phyloP scores from a whole-genome alignment of 2,113 vertebrate genomes.

The Zonotrichia leucophrys region DNA sequence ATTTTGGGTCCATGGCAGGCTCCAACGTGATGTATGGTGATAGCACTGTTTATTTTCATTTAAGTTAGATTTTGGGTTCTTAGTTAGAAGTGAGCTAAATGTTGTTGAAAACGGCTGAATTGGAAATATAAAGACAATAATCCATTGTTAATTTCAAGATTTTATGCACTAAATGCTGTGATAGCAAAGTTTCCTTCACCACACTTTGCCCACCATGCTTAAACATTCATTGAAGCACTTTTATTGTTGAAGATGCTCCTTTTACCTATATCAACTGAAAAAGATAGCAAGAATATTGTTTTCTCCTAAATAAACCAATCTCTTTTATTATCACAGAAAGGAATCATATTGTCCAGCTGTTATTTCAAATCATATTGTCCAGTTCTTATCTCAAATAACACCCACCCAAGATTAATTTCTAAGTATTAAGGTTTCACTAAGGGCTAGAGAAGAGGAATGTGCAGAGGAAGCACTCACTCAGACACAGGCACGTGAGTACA shows the following conservation, averaged over 20 bases:
- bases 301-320: neutral
- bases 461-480: neutral
- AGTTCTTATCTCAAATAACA: neutral
- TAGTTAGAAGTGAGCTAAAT: neutral
- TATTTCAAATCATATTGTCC: neutral
- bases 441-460: neutral
- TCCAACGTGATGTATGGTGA: neutral
- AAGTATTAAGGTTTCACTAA: neutral
- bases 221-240: rapidly evolving
- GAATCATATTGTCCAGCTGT: neutral
- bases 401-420: neutral
- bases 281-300: neutral
- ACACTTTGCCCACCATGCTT: neutral
- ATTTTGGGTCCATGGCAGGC: neutral
- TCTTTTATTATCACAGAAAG: neutral
- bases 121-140: neutral
- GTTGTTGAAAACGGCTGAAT: neutral
- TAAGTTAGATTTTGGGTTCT: neutral
- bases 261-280: neutral
- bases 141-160: neutral
- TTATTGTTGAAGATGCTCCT: neutral
- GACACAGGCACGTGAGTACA: rapidly evolving
- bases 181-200: neutral
- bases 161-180: neutral
- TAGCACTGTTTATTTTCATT: neutral